Conservation (phyloP, 2,113 vertebrate genomes). For the Phylloscopus trochilus region DNA sequence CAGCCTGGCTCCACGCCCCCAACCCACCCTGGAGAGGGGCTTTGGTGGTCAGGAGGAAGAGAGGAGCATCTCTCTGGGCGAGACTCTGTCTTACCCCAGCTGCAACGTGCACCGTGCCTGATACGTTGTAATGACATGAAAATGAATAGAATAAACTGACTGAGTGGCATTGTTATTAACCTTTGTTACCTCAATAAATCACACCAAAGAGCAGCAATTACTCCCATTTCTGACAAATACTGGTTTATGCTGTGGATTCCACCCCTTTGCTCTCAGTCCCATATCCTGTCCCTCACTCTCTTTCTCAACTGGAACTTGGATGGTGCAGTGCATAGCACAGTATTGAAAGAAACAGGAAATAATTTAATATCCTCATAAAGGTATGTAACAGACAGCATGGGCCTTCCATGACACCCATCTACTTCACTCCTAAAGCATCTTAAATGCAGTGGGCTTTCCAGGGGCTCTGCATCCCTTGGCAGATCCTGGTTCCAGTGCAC, state of each 20-base stretch:
- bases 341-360: neutral
- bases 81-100: constrained; percentile 11
- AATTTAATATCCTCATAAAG: neutral
- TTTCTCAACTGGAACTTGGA: neutral
- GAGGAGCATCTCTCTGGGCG: neutral
- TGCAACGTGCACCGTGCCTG: constrained; percentile 49
- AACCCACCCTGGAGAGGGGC: neutral
- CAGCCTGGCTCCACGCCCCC: neutral
- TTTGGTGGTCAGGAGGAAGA: neutral
- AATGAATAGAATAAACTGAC: constrained; percentile 82
- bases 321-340: neutral
- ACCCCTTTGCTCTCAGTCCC: neutral
- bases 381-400: neutral
- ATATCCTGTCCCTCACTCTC: neutral
- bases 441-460: neutral
- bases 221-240: constrained; percentile 71
- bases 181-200: constrained; percentile 86
- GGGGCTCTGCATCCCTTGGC: neutral
- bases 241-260: constrained; percentile 10
- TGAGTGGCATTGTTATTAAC: constrained; percentile 86
- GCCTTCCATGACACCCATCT: neutral
- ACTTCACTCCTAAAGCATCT: neutral
- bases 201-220: constrained; percentile 82
- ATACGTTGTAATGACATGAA: constrained; percentile 79
- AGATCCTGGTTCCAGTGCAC: neutral